Evolutionary conservation across 1,140 invertebrate species (phyloP).

Genomic region (Hestina assimilis): DNA sequence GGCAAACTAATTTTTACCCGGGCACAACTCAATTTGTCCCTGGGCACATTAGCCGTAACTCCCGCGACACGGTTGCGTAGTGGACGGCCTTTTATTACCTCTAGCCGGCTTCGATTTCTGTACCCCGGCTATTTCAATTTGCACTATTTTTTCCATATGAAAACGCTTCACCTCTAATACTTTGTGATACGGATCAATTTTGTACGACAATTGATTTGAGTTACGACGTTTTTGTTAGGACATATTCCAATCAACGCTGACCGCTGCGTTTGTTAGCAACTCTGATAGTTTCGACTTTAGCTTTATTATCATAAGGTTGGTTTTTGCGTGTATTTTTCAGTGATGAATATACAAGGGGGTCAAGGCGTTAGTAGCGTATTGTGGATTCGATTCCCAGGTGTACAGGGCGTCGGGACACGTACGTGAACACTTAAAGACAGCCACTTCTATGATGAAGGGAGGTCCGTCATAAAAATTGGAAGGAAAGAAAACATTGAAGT

Average conservation of each 20-base stretch:
- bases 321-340: constrained; percentile 27
- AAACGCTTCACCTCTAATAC: constrained; percentile 4
- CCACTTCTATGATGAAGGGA: constrained; percentile 71
- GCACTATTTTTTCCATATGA: constrained; percentile 26
- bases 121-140: constrained; percentile 68
- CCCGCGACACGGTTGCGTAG: constrained; percentile 62
- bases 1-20: constrained; percentile 64
- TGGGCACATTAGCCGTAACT: constrained; percentile 70
- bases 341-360: constrained; percentile 44
- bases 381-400: constrained; percentile 76
- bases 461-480: constrained; percentile 74
- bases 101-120: constrained; percentile 48
- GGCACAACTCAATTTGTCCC: constrained; percentile 72
- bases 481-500: constrained; percentile 43
- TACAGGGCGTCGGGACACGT: constrained; percentile 61
- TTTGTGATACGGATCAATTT: constrained; percentile 35
- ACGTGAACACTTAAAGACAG: constrained; percentile 68
- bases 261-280: constrained; percentile 31
- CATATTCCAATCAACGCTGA: constrained; percentile 63
- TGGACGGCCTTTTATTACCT: constrained; percentile 56
- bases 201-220: constrained; percentile 6
- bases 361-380: constrained; percentile 66
- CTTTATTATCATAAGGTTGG: constrained; percentile 12
- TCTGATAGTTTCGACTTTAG: constrained; percentile 31
- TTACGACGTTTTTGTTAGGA: constrained; percentile 37